phyloP scores from a whole-genome alignment of 2,797 vertebrate genomes.

The Takifugu ocellatus region DNA sequence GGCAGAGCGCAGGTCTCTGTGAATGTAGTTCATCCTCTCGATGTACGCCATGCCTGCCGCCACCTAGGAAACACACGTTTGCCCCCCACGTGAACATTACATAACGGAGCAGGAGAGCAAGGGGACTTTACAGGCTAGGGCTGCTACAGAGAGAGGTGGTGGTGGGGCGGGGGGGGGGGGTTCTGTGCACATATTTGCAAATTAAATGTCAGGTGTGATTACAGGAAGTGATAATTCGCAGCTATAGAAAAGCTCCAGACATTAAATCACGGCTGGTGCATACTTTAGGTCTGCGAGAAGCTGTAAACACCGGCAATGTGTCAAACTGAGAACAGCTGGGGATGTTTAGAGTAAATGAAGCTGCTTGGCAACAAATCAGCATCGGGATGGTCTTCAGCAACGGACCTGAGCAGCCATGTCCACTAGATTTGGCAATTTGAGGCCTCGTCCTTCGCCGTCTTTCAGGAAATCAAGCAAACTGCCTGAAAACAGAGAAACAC shows the following conservation, averaged over 20 bases:
- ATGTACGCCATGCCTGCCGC: conserved; percentile 99
- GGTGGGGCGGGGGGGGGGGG: too few relatives aligned
- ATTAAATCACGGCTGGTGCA: neutral
- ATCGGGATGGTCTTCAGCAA: neutral
- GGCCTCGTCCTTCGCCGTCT: conserved; percentile 92
- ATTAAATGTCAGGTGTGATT: conserved; percentile 4
- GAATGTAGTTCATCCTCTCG: conserved; percentile 99
- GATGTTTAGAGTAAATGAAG: conserved; percentile 11
- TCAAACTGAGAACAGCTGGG: conserved; percentile 17
- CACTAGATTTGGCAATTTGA: conserved; percentile 96
- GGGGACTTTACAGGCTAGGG: conserved; percentile 16
- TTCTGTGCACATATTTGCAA: neutral
- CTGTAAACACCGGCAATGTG: conserved; percentile 1
- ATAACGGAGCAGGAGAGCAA: conserved; percentile 23
- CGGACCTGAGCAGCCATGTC: conserved; percentile 98
- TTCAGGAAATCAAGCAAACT: conserved; percentile 98
- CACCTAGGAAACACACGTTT: conserved; percentile 75
- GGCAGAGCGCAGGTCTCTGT: conserved; percentile 94
- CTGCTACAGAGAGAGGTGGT: too few relatives aligned
- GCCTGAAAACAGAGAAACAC: conserved; percentile 65
- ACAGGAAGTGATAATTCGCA: conserved; percentile 8
- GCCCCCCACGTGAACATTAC: conserved; percentile 11
- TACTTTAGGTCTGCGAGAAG: neutral
- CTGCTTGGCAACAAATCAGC: neutral
- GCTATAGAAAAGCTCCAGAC: neutral